Base-by-base conservation (phyloP, 1,140 invertebrate genomes). In the Bombyx mori region DNA sequence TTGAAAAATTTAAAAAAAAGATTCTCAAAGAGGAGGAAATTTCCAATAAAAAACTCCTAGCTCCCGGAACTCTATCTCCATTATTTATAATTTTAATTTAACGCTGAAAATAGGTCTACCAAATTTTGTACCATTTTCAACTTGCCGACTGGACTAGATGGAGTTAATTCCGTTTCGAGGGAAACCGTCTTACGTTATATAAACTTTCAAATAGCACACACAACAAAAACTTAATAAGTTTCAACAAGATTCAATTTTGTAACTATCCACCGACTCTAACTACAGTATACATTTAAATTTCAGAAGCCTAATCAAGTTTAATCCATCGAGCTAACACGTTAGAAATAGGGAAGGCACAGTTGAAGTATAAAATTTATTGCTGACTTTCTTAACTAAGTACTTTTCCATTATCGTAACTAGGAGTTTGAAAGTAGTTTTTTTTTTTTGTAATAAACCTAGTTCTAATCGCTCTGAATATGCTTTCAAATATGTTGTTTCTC, bases 261-360 rank as follows among this genome's bases (percentile, higher is more conserved):
- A 62, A 62, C 61, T 73, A 73, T 62, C 63, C 59, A 68, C 45
- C 58, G 61, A 77, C 69, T 58, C 57, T 73, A 79, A 82, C 71
- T 70, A 82, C 69, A 71, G 74, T 79, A 81, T 80, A 83, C 74
- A 80, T 72, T 63, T 65, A 76, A 77, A 68, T 35, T 35, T 75
- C 74, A 65, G 67, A 70, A 77, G 66, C 70, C 72, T 73, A 80
- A 72, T 60, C 66, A 78, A 70, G 71, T 74, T 73, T 62, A 68
- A 73, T 62, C 71, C 73, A 73, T 76, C 77, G 76, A 77, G 74
- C 81, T 82, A 82, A 77, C 76, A 82, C 72, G 71, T 86, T 82
- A 86, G 82, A 84, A 82, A 86, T 84, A 86, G 83, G 79, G 83
- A 86, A 86, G 83, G 83, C 83, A 86, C 83, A 86, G 83, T 86